phyloP scores from a whole-genome alignment of 64 coral and sea anemone species.

The Platygyra sinensis region DNA sequence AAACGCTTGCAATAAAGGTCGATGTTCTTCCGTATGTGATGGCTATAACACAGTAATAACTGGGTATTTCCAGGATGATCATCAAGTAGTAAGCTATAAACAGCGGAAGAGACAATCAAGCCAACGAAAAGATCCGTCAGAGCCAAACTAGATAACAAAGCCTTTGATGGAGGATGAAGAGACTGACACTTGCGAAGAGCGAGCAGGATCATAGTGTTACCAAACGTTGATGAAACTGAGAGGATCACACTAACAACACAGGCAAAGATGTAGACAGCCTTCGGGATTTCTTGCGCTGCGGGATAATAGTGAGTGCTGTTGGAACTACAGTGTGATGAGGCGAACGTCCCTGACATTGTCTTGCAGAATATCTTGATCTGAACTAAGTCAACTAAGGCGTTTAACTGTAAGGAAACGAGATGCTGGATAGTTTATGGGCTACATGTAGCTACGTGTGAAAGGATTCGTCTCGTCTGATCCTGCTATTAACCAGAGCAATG shows the following conservation, averaged over 20 bases:
- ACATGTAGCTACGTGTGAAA: no score
- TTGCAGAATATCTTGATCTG: neutral
- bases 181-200: slow-evolving; percentile 7
- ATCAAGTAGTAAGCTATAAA: neutral
- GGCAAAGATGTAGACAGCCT: neutral
- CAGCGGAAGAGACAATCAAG: no score
- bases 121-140: slow-evolving; percentile 10
- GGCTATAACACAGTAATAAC: neutral
- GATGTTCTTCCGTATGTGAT: neutral
- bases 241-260: neutral
- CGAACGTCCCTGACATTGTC: neutral
- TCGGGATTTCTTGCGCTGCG: neutral
- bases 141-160: neutral
- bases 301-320: neutral
- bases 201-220: neutral
- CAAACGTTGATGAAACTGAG: neutral
- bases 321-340: neutral
- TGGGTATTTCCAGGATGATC: slow-evolving; percentile 3
- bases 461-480: no score
- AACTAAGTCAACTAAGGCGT: no score
- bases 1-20: neutral
- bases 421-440: no score
- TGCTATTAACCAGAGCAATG: no score
- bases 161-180: neutral
- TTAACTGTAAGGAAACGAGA: no score